These are phyloP conservation scores for Pseudonaja textilis DNA, from an alignment of 2,113 vertebrate genomes.

Conservation along the genomic window DNA sequence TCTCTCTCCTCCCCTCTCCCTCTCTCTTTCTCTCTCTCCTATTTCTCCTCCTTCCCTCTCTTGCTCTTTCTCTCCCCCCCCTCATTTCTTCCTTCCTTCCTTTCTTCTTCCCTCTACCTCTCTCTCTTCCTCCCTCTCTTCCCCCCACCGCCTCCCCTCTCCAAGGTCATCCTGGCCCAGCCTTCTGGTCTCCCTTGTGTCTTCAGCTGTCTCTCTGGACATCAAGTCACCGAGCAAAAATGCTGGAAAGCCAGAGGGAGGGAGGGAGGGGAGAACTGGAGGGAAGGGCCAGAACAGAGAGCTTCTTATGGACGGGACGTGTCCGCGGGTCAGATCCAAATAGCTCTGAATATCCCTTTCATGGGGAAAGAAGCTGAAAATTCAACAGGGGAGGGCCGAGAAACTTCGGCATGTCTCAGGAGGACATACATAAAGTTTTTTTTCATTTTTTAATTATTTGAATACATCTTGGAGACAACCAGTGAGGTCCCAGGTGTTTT, in stretches of 20 bases:
- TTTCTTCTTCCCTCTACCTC: fast-evolving
- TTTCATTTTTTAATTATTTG: no score
- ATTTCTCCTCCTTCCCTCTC: not conserved
- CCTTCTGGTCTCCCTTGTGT: not conserved
- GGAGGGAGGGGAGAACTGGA: not conserved
- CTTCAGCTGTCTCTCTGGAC: not conserved
- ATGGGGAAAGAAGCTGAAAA: not conserved
- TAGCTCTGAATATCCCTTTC: constrained; percentile 3
- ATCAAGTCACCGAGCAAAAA: not conserved
- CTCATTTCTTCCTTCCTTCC: no score
- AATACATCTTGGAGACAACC: no score
- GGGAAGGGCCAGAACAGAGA: not conserved
- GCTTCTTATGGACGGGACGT: not conserved
- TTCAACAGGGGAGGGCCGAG: not conserved
- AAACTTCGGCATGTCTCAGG: not conserved
- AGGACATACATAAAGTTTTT: no score
- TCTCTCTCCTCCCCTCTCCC: no score
- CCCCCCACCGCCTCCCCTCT: not conserved
- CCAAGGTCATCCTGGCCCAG: not conserved
- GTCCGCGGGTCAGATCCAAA: not conserved
- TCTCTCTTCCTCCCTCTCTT: no score
- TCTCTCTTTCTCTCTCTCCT: no score
- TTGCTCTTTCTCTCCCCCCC: no score
- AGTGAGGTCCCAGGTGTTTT: no score
- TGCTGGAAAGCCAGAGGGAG: not conserved